Evolutionary conservation across 2,113 vertebrate species (phyloP).

Genomic region (Pipra filicauda): DNA sequence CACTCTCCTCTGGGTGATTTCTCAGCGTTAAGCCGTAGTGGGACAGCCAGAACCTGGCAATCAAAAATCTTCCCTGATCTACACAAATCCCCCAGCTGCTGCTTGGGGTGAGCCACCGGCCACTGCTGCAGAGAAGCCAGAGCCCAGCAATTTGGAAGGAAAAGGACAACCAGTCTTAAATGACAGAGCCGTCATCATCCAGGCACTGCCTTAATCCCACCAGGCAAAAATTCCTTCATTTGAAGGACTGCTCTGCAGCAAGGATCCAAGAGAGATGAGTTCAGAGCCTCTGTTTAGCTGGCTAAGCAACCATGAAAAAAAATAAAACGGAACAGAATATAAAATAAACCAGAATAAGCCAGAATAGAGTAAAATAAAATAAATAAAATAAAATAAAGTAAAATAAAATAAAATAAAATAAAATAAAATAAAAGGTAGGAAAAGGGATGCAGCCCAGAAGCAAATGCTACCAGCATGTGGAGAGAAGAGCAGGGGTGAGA

Average conservation of each 20-base stretch:
- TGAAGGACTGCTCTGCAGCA: neutral
- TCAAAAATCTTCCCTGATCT: neutral
- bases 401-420: neutral
- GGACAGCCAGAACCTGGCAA: neutral
- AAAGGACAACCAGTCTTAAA: neutral
- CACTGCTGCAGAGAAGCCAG: neutral
- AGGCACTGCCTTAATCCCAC: neutral
- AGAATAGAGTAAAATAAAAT: neutral
- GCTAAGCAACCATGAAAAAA: neutral
- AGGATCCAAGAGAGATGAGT: neutral
- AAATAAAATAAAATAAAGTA: neutral
- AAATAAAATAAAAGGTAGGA: neutral
- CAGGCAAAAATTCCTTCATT: conserved; percentile 6
- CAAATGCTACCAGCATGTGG: accelerated
- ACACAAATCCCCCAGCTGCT: neutral
- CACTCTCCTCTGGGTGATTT: accelerated
- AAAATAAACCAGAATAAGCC: neutral
- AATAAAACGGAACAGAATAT: neutral
- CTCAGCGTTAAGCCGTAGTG: accelerated
- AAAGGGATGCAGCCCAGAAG: neutral
- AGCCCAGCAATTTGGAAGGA: neutral
- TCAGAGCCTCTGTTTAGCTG: neutral
- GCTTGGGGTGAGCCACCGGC: neutral
- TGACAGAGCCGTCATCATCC: neutral
- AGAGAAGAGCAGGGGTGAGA: neutral